Evolutionary conservation across 2,113 vertebrate species (phyloP).

Genomic region (Oryzias javanicus): DNA sequence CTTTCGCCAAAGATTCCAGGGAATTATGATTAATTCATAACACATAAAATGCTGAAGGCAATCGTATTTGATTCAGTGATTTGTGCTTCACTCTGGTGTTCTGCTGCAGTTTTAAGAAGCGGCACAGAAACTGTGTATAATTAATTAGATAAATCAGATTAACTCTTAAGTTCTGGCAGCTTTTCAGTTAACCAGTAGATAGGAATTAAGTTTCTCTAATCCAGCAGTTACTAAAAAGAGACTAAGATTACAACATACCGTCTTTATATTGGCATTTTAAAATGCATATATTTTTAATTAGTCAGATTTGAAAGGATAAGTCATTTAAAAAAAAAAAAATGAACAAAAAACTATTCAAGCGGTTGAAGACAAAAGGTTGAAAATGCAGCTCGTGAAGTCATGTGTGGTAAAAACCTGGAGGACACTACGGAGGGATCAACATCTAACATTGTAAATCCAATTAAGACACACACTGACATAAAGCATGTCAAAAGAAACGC

Average conservation of each 20-base stretch:
- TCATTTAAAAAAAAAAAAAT: too few species aligned
- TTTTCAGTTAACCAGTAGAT: conserved; percentile 6
- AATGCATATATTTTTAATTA: too few species aligned
- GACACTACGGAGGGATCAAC: conserved; percentile 3
- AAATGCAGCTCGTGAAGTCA: background rate
- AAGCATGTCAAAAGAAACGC: conserved; percentile 25
- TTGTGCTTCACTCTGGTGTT: background rate
- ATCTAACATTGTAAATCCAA: conserved; percentile 2
- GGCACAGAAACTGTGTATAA: conserved; percentile 13
- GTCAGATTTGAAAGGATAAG: too few species aligned
- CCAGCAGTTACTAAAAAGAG: background rate
- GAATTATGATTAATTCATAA: conserved; percentile 8
- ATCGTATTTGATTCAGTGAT: conserved; percentile 8
- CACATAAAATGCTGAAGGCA: background rate
- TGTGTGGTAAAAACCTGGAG: background rate
- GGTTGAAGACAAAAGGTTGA: background rate
- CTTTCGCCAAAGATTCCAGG: conserved; percentile 1
- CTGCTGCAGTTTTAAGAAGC: background rate
- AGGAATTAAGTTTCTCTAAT: background rate
- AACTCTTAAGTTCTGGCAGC: background rate
- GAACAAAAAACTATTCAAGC: background rate
- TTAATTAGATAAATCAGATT: conserved; percentile 12
- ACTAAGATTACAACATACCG: too few species aligned
- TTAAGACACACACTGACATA: conserved; percentile 8
- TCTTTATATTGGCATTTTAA: too few species aligned